Evolutionary conservation across 2,113 vertebrate genomes (phyloP).

Genomic region (Gymnocephalus cernua): DNA sequence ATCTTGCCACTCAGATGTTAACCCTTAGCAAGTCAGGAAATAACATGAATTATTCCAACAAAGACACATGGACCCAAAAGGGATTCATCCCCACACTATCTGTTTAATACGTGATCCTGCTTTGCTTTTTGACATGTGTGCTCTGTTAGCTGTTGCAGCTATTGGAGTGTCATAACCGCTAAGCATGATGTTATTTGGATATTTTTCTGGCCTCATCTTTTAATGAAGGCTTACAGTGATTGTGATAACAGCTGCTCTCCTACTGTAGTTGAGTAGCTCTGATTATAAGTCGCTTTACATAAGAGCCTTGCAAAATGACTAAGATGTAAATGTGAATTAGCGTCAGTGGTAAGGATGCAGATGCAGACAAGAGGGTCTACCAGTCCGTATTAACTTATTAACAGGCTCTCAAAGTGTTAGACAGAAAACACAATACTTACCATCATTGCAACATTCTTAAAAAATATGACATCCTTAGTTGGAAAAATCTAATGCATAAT

Average conservation of each 20-base stretch:
- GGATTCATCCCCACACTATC: conserved; percentile 8
- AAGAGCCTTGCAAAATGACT: conserved; percentile 48
- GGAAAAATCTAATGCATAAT: too few relatives aligned
- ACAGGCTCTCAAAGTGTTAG: too few relatives aligned
- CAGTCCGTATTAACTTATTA: too few relatives aligned
- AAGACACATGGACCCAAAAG: conserved; percentile 11
- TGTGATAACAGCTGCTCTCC: conserved; percentile 54
- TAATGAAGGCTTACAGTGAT: conserved; percentile 45
- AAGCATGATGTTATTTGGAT: conserved; percentile 31
- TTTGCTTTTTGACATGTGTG: conserved; percentile 36
- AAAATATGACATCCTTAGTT: too few relatives aligned
- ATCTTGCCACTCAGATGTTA: conserved; percentile 32
- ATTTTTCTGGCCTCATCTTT: conserved; percentile 32
- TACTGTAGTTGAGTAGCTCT: conserved; percentile 27
- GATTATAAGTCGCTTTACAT: conserved; percentile 56
- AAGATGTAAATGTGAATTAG: conserved; percentile 59
- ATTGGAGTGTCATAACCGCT: conserved; percentile 1
- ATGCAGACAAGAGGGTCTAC: conserved; percentile 27
- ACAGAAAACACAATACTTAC: too few relatives aligned
- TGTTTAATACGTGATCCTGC: conserved; percentile 18
- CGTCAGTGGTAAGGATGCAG: conserved; percentile 25
- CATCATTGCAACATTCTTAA: too few relatives aligned
- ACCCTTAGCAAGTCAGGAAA: conserved; percentile 52
- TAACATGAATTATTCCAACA: conserved; percentile 39
- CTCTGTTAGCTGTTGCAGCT: conserved; percentile 29